Base-by-base conservation (phyloP, 2,888 invertebrate species). In the Agonum fuliginosum region DNA sequence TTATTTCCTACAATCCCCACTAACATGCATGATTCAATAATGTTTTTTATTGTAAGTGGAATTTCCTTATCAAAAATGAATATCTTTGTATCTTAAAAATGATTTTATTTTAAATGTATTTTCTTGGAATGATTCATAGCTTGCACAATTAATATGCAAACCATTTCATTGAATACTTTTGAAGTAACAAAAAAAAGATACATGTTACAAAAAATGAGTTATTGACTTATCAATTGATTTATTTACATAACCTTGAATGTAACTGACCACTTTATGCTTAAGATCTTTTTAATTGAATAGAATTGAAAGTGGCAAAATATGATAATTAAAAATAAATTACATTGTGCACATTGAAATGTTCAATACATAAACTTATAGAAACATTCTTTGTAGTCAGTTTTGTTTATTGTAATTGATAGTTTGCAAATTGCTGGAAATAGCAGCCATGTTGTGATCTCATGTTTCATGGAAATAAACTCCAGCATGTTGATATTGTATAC, bases 301-400 rank as follows among this genome's bases (percentile, higher is more conserved):
- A 54, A 24, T 54, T n/a, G 12, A 24, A 24, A 54, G 24, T 54
- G 48, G 48, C 10, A 48, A 48, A 48, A 48, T 48, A 48, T 48
- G 48, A 1, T 48, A 48, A 48, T 48, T 20, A 2, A 19, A 19
- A 48, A 20, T 20, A 3, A 48, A n/a, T n/a, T n/a, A n/a, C n/a
- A n/a, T n/a, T n/a, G n/a, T n/a, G n/a, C n/a, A n/a, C n/a, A n/a
- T n/a, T n/a, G n/a, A n/a, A n/a, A n/a, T n/a, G n/a, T n/a, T n/a
- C n/a, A n/a, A n/a, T n/a, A n/a, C n/a, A n/a, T n/a, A n/a, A n/a
- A n/a, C n/a, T n/a, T n/a, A n/a, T n/a, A 14, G 43, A 5, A 43
- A 1, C 14, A 43, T 43, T 43, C 12, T 12, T 14, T n/a, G 14
- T 43, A 12, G n/a, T n/a, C n/a, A n/a, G n/a, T n/a, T n/a, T 43